Conservation (phyloP, 2,888 invertebrate genomes). For the Tribolium freemani region DNA sequence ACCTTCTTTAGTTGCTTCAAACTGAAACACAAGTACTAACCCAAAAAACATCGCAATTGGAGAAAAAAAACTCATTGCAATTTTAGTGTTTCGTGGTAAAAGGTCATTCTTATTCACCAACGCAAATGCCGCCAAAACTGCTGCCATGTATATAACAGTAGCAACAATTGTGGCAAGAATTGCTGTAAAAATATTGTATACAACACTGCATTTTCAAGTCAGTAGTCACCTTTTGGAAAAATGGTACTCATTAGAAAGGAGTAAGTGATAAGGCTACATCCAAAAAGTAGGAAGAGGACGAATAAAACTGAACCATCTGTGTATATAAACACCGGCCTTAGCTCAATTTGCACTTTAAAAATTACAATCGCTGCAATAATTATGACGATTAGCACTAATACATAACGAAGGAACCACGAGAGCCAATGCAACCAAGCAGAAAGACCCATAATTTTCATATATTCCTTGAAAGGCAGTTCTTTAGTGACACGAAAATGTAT, state of each 20-base stretch:
- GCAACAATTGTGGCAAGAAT: slow-evolving; percentile 66
- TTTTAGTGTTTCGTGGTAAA: slow-evolving; percentile 69
- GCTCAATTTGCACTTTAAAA: slow-evolving; percentile 54
- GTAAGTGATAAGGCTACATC: slow-evolving; percentile 80
- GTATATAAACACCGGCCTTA: slow-evolving; percentile 77
- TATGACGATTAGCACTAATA: slow-evolving; percentile 69
- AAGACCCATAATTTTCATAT: slow-evolving; percentile 93
- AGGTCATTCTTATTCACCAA: slow-evolving; percentile 51
- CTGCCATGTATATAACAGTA: too few relatives aligned
- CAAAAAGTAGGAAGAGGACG: slow-evolving; percentile 80
- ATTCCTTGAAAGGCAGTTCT: slow-evolving; percentile 70
- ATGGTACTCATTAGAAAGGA: slow-evolving; percentile 70
- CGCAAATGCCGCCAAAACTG: slow-evolving; percentile 55
- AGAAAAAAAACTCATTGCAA: slow-evolving; percentile 76
- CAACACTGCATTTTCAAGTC: too few relatives aligned
- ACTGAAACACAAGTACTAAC: slow-evolving; percentile 79
- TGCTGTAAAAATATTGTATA: too few relatives aligned
- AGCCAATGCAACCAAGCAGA: slow-evolving; percentile 88
- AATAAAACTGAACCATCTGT: slow-evolving; percentile 78
- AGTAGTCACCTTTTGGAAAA: too few relatives aligned
- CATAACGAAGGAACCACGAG: slow-evolving; percentile 82
- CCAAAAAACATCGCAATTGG: slow-evolving; percentile 88
- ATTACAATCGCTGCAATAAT: slow-evolving; percentile 49
- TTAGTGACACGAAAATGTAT: not conserved
- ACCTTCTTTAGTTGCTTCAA: slow-evolving; percentile 81